phyloP scores from a whole-genome alignment of 2,113 vertebrate species.

The Ailuropoda melanoleuca region DNA sequence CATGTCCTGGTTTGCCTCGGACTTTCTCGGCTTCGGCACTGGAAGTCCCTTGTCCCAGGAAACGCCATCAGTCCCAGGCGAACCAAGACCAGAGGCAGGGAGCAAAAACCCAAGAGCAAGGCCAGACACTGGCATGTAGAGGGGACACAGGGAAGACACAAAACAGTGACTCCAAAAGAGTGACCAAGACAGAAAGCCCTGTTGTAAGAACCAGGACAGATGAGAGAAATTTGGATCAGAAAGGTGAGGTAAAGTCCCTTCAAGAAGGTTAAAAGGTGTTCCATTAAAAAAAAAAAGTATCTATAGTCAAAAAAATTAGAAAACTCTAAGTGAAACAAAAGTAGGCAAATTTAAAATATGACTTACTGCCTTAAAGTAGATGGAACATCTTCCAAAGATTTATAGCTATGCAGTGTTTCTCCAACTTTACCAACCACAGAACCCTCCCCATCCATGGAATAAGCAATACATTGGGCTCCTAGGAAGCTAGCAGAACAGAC shows the following conservation, averaged over 20 bases:
- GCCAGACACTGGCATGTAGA: neutral
- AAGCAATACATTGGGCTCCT: accelerated
- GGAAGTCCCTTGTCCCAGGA: neutral
- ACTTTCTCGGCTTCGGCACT: neutral
- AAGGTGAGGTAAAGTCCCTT: neutral
- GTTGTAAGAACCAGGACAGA: neutral
- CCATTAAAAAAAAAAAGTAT: neutral
- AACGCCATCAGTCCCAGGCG: neutral
- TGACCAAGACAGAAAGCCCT: neutral
- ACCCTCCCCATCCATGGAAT: too few relatives aligned
- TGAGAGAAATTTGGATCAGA: neutral
- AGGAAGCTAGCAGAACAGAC: neutral
- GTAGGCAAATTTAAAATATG: neutral
- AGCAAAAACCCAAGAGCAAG: neutral
- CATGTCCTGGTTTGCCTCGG: neutral
- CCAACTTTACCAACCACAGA: neutral
- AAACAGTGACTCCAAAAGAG: neutral
- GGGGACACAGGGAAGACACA: neutral
- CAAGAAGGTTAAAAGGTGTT: neutral
- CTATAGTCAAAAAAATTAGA: neutral
- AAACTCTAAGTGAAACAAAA: neutral
- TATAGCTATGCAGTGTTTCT: neutral
- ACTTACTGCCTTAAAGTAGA: neutral
- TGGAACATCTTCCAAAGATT: neutral
- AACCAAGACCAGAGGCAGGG: neutral